A percentile compares a stretch with the other conserved stretches of the same genome.
Conservation (phyloP, 1,140 invertebrate species). For the Sitobion miscanthi region DNA sequence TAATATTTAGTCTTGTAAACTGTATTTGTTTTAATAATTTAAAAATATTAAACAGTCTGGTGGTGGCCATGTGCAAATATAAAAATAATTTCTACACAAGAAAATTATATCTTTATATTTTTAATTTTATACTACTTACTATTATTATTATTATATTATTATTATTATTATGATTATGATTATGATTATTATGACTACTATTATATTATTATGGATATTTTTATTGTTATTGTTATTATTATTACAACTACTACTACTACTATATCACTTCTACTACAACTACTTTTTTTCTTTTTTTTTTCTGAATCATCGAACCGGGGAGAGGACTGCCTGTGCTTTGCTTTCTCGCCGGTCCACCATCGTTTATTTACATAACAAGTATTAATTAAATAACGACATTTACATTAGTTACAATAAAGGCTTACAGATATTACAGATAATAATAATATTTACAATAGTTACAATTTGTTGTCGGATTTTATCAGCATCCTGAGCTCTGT, state of each 20-base stretch:
- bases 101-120: background rate
- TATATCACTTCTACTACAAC: background rate
- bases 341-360: too few species aligned
- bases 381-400: too few species aligned
- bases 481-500: too few species aligned
- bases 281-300: background rate
- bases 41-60: conserved; percentile 44
- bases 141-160: background rate
- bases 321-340: too few species aligned
- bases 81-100: conserved; percentile 26
- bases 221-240: background rate
- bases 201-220: too few species aligned
- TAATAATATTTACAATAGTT: too few species aligned
- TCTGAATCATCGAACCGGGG: too few species aligned
- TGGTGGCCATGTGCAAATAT: conserved; percentile 42
- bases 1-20: background rate
- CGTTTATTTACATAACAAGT: too few species aligned
- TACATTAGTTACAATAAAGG: too few species aligned
- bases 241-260: background rate
- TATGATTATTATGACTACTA: too few species aligned
- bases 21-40: conserved; percentile 45
- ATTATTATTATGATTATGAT: background rate
- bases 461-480: too few species aligned
- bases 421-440: too few species aligned
- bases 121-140: background rate